Conservation (phyloP, 2,888 invertebrate genomes). For the Catocala fraxini region DNA sequence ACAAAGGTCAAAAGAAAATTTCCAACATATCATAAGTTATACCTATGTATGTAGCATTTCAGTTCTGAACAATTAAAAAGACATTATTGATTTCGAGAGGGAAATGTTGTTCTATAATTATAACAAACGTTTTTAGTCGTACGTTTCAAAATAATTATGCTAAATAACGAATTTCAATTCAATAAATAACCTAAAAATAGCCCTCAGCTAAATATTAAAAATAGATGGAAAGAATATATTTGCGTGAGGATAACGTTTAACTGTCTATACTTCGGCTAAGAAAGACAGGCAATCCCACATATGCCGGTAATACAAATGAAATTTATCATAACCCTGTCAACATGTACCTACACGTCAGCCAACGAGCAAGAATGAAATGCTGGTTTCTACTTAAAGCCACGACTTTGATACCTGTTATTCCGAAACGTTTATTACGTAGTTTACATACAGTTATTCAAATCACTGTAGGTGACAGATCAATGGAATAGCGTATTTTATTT, state of each 20-base stretch:
- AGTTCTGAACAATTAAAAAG: too few species aligned
- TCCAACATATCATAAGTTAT: slow-evolving; percentile 12
- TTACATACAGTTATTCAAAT: too few species aligned
- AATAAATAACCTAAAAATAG: too few species aligned
- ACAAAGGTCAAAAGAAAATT: slow-evolving; percentile 41
- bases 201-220: slow-evolving; percentile 19
- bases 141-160: too few species aligned
- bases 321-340: slow-evolving; percentile 16
- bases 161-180: too few species aligned
- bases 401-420: background rate
- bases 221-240: background rate
- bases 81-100: too few species aligned
- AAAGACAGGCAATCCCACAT: slow-evolving; percentile 1
- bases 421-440: background rate
- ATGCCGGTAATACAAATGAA: slow-evolving; percentile 10
- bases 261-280: slow-evolving; percentile 1
- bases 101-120: too few species aligned
- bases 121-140: too few species aligned
- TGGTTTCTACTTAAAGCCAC: background rate
- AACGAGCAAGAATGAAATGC: background rate
- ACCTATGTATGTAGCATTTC: too few species aligned
- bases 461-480: too few species aligned
- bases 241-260: slow-evolving; percentile 20
- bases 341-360: background rate
- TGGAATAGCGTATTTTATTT: too few species aligned